Evolutionary conservation across 2,113 vertebrate genomes (phyloP), one percentile per base, ranked within the genome.

Genomic region (Ammodytes dubius): DNA sequence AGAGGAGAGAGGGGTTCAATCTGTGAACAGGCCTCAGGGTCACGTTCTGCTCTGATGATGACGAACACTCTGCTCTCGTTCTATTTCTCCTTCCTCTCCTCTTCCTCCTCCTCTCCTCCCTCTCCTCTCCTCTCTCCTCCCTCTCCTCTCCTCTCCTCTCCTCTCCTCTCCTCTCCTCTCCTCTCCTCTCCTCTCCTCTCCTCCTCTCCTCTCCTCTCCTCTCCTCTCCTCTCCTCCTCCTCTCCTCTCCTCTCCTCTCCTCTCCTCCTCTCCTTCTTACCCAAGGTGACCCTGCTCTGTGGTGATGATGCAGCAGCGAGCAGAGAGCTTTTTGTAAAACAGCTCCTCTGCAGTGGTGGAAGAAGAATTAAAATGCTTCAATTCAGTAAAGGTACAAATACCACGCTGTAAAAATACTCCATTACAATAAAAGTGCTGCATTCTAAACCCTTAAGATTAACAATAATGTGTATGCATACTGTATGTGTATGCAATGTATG

Each of bases 31-130:
- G 86, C 89, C 78, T 85, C 49, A n/a, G 12, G 86, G 91, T 81
- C 75, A 77, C 58, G 73, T 86, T 88, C 82, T 79, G 82, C 86
- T 89, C 89, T 87, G 83, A 82, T 87, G 83, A 82, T 85, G 89
- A 89, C 72, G 50, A 79, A 74, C 83, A 46, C 83, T 74, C 64
- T 86, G 70, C 74, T 77, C 78, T 82, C 50, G 1, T 84, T 83
- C 79, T 72, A 76, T 86, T 84, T 79, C 73, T 74, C 69, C 67
- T 59, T n/a, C n/a, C 74, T 77, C 78, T 82, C 50, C 1, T 84
- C 76, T 83, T 77, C 69, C n/a, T n/a, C n/a, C n/a, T n/a, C n/a
- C 27, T 71, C 73, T 74, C 69, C 67, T 59, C n/a, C 69, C 67
- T 77, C 78, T 82, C 50, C 1, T 84, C 76, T 83, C 79, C 69